Evolutionary conservation across 2,113 vertebrate species (phyloP), one percentile per base, ranked within the genome.

Genomic region (Phyllopteryx taeniolatus): DNA sequence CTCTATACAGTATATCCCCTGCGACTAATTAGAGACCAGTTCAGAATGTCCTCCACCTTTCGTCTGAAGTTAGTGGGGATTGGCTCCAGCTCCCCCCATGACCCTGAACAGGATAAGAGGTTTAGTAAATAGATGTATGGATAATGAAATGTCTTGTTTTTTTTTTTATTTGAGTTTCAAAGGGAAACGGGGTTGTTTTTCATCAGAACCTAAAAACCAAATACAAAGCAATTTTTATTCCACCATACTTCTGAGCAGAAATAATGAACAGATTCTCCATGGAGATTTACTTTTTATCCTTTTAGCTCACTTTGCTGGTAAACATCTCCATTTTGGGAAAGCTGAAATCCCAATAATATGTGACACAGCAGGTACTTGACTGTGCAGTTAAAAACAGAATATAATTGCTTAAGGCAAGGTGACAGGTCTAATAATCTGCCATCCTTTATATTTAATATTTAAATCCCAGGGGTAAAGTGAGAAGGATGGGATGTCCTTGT

Each of bases 361-460:
- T 93, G 92, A 95, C 93, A 94, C 90, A 94, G 93, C 90, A 92
- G 90, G 91, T 90, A 93, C 93, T 94, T 91, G 87, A 94, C 93
- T 90, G 90, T 85, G 87, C 84, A 83, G 87, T 93, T 92, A 92
- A 94, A 66, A 92, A 77, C 80, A 88, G 91, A 93, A 92, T 91
- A 93, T 93, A 91, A 92, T 93, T 93, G 92, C 94, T 95, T 93
- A 89, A 93, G 94, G 95, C 92, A 95, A 96, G 93, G 93, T 94
- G 93, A 94, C 85, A 89, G 85, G 85, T 93, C 89, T 92, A 95
- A 94, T 95, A 90, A 93, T 90, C 81, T 89, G 76, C 87, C 87
- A 93, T 94, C 94, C 94, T 93, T 95, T 91, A 94, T 91, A 85
- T 93, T 95, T 96, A 94, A 95, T 94, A 94, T 86, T 88, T 88